Evolutionary conservation across 2,113 vertebrate species (phyloP).

Genomic region (Crotalus viridis): DNA sequence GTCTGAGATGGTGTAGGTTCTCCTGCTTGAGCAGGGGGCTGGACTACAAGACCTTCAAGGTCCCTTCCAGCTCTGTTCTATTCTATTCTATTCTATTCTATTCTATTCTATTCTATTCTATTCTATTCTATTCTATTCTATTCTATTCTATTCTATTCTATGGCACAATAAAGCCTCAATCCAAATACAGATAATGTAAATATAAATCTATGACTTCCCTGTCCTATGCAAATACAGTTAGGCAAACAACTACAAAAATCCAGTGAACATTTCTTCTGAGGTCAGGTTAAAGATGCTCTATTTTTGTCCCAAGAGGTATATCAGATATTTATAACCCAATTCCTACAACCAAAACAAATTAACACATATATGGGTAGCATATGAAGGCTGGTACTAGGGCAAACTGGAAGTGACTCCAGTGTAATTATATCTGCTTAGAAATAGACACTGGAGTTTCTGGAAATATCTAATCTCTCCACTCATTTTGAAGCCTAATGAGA

Average conservation of each 20-base stretch:
- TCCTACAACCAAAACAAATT: not conserved
- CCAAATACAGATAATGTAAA: not conserved
- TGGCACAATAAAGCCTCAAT: not conserved
- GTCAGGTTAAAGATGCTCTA: not conserved
- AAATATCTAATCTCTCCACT: not conserved
- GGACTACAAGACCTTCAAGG: no score
- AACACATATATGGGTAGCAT: not conserved
- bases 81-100: no score
- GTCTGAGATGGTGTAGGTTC: no score
- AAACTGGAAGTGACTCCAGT: not conserved
- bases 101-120: no score
- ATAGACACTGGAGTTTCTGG: not conserved
- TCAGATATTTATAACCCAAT: not conserved
- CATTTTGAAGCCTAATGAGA: not conserved
- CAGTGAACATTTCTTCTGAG: not conserved
- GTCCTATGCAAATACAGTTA: not conserved
- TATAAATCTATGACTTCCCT: no score
- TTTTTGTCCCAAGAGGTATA: not conserved
- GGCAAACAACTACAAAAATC: not conserved
- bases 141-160: no score
- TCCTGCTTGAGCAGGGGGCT: no score
- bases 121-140: no score
- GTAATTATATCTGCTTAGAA: not conserved
- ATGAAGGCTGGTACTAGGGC: not conserved
- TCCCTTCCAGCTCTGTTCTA: no score